Conservation (phyloP, 2,113 vertebrate genomes). For the Cinclus cinclus region DNA sequence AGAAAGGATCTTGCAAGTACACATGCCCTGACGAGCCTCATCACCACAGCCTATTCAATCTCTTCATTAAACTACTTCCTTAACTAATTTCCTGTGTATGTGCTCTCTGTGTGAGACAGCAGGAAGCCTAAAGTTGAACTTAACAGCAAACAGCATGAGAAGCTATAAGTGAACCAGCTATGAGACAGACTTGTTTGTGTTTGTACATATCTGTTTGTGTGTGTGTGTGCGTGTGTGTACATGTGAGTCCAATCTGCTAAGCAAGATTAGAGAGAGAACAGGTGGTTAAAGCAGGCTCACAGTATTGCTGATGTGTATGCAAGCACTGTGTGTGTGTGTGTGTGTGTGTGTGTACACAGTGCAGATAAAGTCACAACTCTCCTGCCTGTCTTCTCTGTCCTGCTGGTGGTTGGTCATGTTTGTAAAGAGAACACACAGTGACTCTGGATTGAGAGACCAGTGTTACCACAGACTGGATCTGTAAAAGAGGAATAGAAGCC, state of each 20-base stretch:
- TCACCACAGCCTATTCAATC: not conserved
- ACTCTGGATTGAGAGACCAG: rapidly evolving
- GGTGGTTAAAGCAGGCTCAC: not conserved
- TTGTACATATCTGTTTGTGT: rapidly evolving
- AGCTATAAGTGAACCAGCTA: not conserved
- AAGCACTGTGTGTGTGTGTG: not conserved
- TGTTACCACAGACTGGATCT: not conserved
- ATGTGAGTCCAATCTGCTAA: not conserved
- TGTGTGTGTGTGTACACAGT: too few species aligned
- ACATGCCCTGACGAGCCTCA: not conserved
- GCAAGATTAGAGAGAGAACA: not conserved
- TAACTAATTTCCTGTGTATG: not conserved
- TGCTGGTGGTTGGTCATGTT: not conserved
- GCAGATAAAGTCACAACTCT: not conserved
- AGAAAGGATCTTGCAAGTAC: not conserved
- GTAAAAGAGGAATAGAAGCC: not conserved
- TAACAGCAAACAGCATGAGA: not conserved
- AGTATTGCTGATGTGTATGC: not conserved
- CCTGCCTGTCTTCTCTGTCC: too few species aligned
- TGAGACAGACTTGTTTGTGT: not conserved
- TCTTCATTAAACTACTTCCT: not conserved
- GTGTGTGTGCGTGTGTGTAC: not conserved
- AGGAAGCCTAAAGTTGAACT: not conserved
- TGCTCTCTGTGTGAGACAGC: not conserved
- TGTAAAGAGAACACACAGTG: not conserved